phyloP scores from a whole-genome alignment of 2,888 invertebrate genomes.

The Ennomos quercinarius region DNA sequence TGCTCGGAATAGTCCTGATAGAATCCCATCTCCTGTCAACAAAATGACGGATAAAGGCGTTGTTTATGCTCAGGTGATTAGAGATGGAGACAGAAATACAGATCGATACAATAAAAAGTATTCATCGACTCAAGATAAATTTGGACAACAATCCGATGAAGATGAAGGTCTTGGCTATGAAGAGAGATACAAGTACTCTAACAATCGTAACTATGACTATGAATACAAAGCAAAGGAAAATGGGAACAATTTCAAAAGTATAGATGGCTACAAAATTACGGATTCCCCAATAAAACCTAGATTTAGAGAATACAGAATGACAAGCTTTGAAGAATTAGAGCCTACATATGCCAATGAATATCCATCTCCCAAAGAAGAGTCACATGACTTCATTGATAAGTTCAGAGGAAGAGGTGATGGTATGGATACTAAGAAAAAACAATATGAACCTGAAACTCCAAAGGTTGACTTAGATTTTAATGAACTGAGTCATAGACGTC shows the following conservation, averaged over 20 bases:
- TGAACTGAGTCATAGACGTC: conserved; percentile 90
- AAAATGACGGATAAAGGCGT: conserved; percentile 86
- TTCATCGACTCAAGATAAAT: conserved; percentile 76
- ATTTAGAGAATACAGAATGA: conserved; percentile 85
- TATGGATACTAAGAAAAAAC: conserved; percentile 86
- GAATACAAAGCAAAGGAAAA: conserved; percentile 81
- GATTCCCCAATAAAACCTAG: conserved; percentile 88
- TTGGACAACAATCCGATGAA: conserved; percentile 88
- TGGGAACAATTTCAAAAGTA: conserved; percentile 66
- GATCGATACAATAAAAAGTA: conserved; percentile 67
- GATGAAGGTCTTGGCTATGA: conserved; percentile 93
- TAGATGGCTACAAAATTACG: conserved; percentile 74
- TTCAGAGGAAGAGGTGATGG: conserved; percentile 88
- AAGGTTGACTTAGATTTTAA: conserved; percentile 78
- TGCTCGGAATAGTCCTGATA: conserved; percentile 76
- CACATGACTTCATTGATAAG: conserved; percentile 67
- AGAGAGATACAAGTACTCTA: conserved; percentile 76
- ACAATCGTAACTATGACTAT: conserved; percentile 70
- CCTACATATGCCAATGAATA: conserved; percentile 79
- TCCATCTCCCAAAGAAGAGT: conserved; percentile 59
- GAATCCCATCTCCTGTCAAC: conserved; percentile 75
- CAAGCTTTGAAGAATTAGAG: conserved; percentile 80
- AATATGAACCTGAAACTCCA: conserved; percentile 68
- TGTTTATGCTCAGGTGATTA: conserved; percentile 92
- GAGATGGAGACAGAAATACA: conserved; percentile 66